Evolutionary conservation across 2,113 vertebrate species (phyloP).

Genomic region (Neotragus moschatus): DNA sequence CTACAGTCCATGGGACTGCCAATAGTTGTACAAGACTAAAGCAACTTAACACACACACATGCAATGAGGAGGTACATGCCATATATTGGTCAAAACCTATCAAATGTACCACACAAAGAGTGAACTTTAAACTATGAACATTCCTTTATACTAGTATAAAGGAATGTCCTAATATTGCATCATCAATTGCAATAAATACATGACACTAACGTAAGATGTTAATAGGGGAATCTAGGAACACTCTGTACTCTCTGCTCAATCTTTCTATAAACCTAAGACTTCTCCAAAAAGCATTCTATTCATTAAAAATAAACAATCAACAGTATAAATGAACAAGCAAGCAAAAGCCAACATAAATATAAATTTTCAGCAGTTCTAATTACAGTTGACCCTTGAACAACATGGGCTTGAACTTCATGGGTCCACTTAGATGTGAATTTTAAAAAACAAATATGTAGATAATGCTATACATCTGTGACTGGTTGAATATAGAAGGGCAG

Average conservation of each 20-base stretch:
- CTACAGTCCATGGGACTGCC: background rate
- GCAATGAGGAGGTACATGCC: background rate
- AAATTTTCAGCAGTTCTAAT: background rate
- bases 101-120: background rate
- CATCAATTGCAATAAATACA: background rate
- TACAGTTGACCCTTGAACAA: background rate
- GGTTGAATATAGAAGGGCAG: background rate
- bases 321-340: background rate
- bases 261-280: background rate
- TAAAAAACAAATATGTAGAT: background rate
- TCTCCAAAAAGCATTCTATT: background rate
- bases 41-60: background rate
- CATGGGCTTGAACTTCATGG: background rate
- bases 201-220: background rate
- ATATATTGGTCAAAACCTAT: background rate
- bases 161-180: too few species aligned
- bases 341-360: background rate
- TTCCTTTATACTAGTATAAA: background rate
- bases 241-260: background rate
- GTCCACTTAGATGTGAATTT: background rate
- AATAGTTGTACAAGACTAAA: background rate
- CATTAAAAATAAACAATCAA: background rate
- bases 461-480: background rate
- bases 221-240: background rate
- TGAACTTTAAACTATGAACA: background rate